A percentile compares a stretch with the other conserved stretches of the same genome.
Conservation (phyloP, 37 sponge, comb jelly and placozoan genomes). For the Chondrilla cf. caribensis region DNA sequence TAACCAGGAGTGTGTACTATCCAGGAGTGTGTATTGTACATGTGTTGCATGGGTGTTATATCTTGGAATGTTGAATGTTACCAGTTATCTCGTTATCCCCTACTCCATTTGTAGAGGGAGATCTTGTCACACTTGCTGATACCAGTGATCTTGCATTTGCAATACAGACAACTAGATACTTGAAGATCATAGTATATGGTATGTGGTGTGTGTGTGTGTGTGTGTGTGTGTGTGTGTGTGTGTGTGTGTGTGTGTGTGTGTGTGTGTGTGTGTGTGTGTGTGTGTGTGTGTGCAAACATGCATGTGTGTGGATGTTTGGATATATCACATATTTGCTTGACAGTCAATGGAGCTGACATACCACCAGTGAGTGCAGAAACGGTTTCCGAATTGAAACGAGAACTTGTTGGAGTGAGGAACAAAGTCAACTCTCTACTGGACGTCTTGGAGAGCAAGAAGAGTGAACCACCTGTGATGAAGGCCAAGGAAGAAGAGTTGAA, state of each 20-base stretch:
- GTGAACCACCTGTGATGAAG: neutral
- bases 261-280: constrained; percentile 26
- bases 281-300: neutral
- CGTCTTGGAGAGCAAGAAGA: constrained; percentile 28
- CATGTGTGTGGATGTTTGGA: neutral
- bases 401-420: constrained; percentile 52
- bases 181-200: constrained; percentile 70
- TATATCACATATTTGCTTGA: too few relatives aligned
- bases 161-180: constrained; percentile 60
- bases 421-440: constrained; percentile 63
- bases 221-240: constrained; percentile 30
- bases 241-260: constrained; percentile 33
- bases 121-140: constrained; percentile 81
- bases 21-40: too few relatives aligned
- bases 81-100: too few relatives aligned
- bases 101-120: constrained; percentile 83
- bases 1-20: too few relatives aligned
- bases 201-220: constrained; percentile 30
- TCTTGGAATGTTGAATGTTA: too few relatives aligned
- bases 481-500: too few relatives aligned
- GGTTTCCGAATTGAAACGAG: constrained; percentile 42
- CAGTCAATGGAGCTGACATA: constrained; percentile 27
- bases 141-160: constrained; percentile 81
- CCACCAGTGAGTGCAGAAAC: constrained; percentile 16
- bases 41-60: too few relatives aligned